Evolutionary conservation across 2,888 invertebrate species (phyloP).

Genomic region (Xestia xanthographa): DNA sequence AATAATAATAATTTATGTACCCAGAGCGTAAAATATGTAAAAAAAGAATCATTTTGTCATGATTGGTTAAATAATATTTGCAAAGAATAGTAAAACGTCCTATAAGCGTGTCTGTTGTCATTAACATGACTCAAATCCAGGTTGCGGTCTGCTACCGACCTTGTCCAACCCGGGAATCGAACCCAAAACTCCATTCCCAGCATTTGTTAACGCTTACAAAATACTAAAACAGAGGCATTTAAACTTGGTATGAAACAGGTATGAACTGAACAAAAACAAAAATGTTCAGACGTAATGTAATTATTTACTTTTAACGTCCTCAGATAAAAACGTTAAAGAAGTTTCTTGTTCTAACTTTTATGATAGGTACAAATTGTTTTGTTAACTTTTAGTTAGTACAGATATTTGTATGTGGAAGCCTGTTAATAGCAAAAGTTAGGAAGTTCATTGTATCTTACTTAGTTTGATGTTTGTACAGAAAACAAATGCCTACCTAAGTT

Average conservation of each 20-base stretch:
- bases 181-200: not conserved
- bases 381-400: slow-evolving; percentile 22
- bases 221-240: not conserved
- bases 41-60: not conserved
- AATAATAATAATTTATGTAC: too few species aligned
- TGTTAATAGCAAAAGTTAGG: slow-evolving; percentile 30
- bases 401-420: slow-evolving; percentile 26
- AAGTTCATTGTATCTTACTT: slow-evolving; percentile 25
- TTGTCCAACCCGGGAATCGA: not conserved
- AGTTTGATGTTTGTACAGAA: slow-evolving; percentile 13
- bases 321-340: slow-evolving; percentile 28
- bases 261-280: not conserved
- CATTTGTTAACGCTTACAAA: not conserved
- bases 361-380: slow-evolving; percentile 38
- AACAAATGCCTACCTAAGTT: slow-evolving; percentile 1
- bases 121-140: not conserved
- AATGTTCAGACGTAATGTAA: slow-evolving; percentile 5
- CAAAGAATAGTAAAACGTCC: not conserved
- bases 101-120: not conserved
- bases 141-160: not conserved
- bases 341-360: slow-evolving; percentile 26
- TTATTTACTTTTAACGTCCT: slow-evolving; percentile 12
- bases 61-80: not conserved
- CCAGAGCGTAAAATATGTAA: not conserved
- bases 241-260: not conserved